Evolutionary conservation across 2,797 vertebrate genomes (phyloP).

Genomic region (Brachyrhaphis roseni): DNA sequence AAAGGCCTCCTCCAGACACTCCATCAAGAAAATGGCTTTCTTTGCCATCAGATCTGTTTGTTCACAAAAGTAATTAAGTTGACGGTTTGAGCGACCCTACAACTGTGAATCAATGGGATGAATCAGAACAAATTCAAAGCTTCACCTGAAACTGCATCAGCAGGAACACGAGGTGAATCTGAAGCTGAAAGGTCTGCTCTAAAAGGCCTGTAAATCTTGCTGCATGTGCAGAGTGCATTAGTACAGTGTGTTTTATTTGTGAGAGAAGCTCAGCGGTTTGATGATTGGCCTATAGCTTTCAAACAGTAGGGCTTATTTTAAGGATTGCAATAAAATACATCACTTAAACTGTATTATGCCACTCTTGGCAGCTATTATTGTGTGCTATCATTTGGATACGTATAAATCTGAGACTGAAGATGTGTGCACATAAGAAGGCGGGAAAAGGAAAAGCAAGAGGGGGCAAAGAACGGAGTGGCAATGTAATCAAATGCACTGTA

Average conservation of each 20-base stretch:
- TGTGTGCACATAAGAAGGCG: constrained; percentile 19
- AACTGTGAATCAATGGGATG: background rate
- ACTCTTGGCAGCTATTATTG: constrained; percentile 48
- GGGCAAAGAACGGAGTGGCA: too few species aligned
- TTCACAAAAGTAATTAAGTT: background rate
- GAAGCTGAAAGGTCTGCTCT: background rate
- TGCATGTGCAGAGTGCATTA: constrained; percentile 1
- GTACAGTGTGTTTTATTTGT: constrained; percentile 19
- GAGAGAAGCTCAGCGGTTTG: constrained; percentile 27
- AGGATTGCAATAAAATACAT: constrained; percentile 51
- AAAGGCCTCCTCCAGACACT: background rate
- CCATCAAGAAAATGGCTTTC: background rate
- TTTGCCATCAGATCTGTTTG: background rate
- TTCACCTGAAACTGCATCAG: background rate
- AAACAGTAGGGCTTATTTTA: constrained; percentile 46
- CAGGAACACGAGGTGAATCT: background rate
- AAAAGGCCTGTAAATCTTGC: background rate
- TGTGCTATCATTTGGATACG: constrained; percentile 35
- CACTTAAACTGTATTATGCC: constrained; percentile 47
- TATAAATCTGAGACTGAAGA: constrained; percentile 34
- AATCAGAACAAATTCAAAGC: background rate
- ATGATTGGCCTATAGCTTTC: constrained; percentile 33
- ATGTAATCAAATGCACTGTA: too few species aligned
- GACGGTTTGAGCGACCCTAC: background rate
- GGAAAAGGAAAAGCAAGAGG: background rate